A percentile compares a stretch with the other conserved stretches of the same genome.
phyloP scores from a whole-genome alignment of 2,113 vertebrate genomes.

The Carettochelys insculpta region DNA sequence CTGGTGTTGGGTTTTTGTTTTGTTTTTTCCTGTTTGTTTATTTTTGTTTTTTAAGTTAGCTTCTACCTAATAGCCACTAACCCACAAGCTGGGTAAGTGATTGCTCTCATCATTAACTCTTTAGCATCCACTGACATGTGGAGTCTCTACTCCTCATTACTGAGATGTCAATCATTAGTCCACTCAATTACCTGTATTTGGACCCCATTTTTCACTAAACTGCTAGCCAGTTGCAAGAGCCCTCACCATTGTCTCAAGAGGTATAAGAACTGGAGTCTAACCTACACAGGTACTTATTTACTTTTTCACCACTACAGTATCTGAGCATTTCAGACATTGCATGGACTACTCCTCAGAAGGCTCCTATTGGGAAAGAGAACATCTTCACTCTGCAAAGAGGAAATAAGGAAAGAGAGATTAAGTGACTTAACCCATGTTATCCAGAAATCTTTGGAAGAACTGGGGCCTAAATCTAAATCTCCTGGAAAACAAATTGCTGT shows the following conservation, averaged over 20 bases:
- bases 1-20: too few relatives aligned
- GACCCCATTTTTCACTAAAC: background rate
- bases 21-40: too few relatives aligned
- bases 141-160: background rate
- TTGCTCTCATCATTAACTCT: background rate
- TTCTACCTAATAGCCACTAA: background rate
- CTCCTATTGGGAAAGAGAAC: background rate
- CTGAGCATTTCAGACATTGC: background rate
- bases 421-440: background rate
- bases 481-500: rapidly evolving
- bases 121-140: background rate
- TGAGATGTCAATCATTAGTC: background rate
- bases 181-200: background rate
- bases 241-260: background rate
- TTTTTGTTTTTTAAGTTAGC: too few relatives aligned
- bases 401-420: background rate
- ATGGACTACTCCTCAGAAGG: background rate
- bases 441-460: background rate
- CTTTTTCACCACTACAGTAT: background rate
- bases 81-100: background rate
- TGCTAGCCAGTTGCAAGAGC: background rate
- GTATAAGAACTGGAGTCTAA: background rate
- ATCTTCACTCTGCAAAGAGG: background rate
- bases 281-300: background rate
- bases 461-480: background rate